Percentiles rank a stretch among this genome's conserved stretches.
phyloP scores from a whole-genome alignment of 2,797 vertebrate species.

The Micromesistius poutassou region DNA sequence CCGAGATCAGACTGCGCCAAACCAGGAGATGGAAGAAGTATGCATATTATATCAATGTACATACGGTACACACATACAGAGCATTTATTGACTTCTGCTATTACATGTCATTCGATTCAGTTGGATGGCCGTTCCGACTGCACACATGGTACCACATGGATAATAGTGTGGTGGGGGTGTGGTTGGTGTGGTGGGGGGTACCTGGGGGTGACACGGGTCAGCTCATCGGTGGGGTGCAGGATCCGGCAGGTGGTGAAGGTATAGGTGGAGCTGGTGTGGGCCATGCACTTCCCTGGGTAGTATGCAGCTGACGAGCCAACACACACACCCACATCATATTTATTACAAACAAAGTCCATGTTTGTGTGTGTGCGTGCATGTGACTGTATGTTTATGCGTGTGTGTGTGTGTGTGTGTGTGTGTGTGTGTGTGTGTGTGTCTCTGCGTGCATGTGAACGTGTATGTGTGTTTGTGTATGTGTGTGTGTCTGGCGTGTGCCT shows the following conservation, averaged over 20 bases:
- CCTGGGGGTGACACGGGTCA: conserved; percentile 94
- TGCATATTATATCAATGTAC: background rate
- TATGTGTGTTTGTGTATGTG: no score
- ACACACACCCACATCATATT: background rate
- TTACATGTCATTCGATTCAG: background rate
- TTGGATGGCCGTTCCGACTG: background rate
- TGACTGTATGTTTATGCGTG: no score
- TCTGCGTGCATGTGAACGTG: no score
- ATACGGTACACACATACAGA: background rate
- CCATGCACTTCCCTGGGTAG: conserved; percentile 98
- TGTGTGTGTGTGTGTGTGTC: no score
- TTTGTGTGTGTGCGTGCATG: background rate
- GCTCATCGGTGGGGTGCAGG: conserved; percentile 94
- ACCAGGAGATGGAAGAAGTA: background rate
- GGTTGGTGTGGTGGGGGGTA: no score
- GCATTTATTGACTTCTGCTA: no score
- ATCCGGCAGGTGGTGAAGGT: conserved; percentile 98
- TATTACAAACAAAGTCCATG: background rate
- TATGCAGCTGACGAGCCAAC: conserved; percentile 71
- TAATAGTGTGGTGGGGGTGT: background rate
- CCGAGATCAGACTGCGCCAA: conserved; percentile 80
- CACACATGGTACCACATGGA: no score
- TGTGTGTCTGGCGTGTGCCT: no score
- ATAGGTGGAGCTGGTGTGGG: conserved; percentile 97
- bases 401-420: no score